Evolutionary conservation across 2,888 invertebrate species (phyloP).

Genomic region (Mythimna ferrago): DNA sequence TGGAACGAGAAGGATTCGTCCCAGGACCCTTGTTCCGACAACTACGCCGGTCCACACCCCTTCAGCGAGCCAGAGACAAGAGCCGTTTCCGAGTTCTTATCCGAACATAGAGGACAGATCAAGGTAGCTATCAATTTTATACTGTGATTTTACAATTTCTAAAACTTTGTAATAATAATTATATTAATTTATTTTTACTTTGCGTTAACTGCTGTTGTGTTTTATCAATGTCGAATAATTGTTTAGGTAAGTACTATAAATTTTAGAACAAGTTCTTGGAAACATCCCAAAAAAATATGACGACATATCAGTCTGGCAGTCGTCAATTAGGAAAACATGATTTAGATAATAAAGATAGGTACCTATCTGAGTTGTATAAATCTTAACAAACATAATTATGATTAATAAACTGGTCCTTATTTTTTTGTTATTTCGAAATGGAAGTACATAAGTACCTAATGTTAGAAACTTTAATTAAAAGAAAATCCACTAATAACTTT

Average conservation of each 20-base stretch:
- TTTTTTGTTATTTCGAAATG: too few relatives aligned
- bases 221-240: too few relatives aligned
- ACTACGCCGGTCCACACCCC: constrained; percentile 93
- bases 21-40: constrained; percentile 93
- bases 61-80: constrained; percentile 95
- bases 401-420: too few relatives aligned
- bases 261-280: background rate
- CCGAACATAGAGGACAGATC: constrained; percentile 91
- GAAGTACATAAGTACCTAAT: background rate
- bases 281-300: background rate
- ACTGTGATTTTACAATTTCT: background rate
- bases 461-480: constrained; percentile 1
- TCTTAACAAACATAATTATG: background rate
- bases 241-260: too few relatives aligned
- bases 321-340: background rate
- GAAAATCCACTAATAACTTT: background rate
- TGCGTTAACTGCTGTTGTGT: too few relatives aligned
- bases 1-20: constrained; percentile 94
- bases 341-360: too few relatives aligned
- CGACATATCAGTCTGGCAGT: background rate
- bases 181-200: constrained; percentile 1
- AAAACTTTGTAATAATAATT: background rate
- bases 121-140: constrained; percentile 80
- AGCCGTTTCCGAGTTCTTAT: constrained; percentile 91
- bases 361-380: background rate